Evolutionary conservation across 2,888 invertebrate species (phyloP).

Genomic region (Epsilonema sp.): DNA sequence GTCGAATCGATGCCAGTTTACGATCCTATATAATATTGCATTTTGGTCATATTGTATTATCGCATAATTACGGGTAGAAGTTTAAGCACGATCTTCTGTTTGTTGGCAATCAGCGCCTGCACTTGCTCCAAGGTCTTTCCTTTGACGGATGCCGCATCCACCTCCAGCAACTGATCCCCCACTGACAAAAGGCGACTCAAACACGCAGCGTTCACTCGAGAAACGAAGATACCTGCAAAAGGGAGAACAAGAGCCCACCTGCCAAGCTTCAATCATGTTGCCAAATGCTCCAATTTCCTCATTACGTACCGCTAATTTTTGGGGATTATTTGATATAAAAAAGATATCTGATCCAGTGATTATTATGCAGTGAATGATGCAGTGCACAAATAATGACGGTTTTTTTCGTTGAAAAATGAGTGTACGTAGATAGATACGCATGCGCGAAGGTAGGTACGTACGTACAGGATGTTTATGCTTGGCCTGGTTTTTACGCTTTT

Average conservation of each 20-base stretch:
- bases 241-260: neutral
- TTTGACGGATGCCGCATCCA: slow-evolving; percentile 15
- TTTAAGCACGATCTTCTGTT: neutral
- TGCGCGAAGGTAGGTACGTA: too few species aligned
- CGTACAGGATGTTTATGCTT: too few species aligned
- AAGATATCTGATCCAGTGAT: neutral
- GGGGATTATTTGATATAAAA: too few species aligned
- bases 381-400: too few species aligned
- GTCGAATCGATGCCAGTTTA: too few species aligned
- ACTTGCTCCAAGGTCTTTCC: slow-evolving; percentile 4
- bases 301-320: too few species aligned
- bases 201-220: slow-evolving; percentile 16
- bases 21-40: too few species aligned
- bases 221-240: slow-evolving; percentile 18
- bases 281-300: neutral
- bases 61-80: slow-evolving; percentile 2
- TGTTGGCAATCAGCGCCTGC: slow-evolving; percentile 4
- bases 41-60: too few species aligned
- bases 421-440: too few species aligned
- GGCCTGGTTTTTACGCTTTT: too few species aligned
- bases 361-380: too few species aligned
- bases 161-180: slow-evolving; percentile 19
- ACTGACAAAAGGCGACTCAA: slow-evolving; percentile 17
- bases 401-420: too few species aligned
- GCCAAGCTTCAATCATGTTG: neutral